Percentiles rank a stretch among this genome's conserved stretches.
These are phyloP conservation scores for Hassar affinis DNA, from an alignment of 2,113 vertebrate genomes.

Conservation along the genomic window DNA sequence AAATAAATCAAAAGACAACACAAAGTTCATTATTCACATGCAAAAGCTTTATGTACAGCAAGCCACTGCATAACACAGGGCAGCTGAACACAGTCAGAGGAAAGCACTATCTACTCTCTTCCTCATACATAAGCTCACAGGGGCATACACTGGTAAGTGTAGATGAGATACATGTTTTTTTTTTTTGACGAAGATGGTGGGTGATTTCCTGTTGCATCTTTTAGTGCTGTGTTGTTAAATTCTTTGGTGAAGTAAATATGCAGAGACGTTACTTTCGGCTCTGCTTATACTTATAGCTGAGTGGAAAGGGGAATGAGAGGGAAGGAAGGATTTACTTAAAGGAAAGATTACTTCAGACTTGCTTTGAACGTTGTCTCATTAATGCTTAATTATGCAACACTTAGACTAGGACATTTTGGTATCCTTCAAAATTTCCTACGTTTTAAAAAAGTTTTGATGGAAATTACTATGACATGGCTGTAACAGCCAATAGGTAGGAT, in stretches of 20 bases:
- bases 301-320: background rate
- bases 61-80: background rate
- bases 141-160: background rate
- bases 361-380: conserved; percentile 4
- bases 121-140: background rate
- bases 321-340: too few species aligned
- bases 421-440: background rate
- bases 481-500: background rate
- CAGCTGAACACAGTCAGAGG: background rate
- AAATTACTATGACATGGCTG: background rate
- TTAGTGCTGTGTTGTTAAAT: conserved; percentile 39
- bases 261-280: conserved; percentile 49
- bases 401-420: background rate
- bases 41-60: background rate
- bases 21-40: background rate
- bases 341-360: background rate
- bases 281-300: conserved; percentile 33
- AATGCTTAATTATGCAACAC: conserved; percentile 18
- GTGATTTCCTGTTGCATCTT: background rate
- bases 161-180: background rate
- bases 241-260: conserved; percentile 50
- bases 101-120: background rate
- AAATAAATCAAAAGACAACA: background rate
- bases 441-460: background rate
- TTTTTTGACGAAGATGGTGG: background rate